These are phyloP conservation scores for Etia nguti DNA, from an alignment of 2,113 vertebrate genomes.

Conservation along the genomic window DNA sequence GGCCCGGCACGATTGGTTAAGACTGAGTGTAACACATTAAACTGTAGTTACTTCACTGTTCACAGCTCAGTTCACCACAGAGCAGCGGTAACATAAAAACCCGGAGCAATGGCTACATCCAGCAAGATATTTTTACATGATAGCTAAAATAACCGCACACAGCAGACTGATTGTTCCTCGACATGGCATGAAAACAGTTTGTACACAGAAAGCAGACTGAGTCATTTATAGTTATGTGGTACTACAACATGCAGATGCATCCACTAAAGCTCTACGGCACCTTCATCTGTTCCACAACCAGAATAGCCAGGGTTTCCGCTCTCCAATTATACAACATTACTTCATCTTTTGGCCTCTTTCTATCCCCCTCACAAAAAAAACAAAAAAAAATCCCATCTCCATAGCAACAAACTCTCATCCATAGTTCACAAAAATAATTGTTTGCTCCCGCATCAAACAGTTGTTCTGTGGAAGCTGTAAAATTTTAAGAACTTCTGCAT, in stretches of 20 bases:
- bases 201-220: background rate
- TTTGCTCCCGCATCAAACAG: slow-evolving; percentile 28
- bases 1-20: background rate
- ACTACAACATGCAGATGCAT: background rate
- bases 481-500: slow-evolving; percentile 20
- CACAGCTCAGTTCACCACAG: background rate
- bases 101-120: background rate
- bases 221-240: background rate
- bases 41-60: background rate
- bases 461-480: slow-evolving; percentile 33
- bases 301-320: background rate
- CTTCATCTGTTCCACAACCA: slow-evolving; percentile 8
- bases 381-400: slow-evolving; percentile 14
- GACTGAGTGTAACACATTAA: background rate
- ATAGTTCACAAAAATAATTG: slow-evolving; percentile 2
- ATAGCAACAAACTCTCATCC: slow-evolving; percentile 20
- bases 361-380: background rate
- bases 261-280: background rate
- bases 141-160: background rate
- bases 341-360: background rate
- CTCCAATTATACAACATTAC: slow-evolving; percentile 21
- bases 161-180: background rate
- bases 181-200: background rate
- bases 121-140: background rate
- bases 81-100: background rate